Evolutionary conservation across 2,797 vertebrate species (phyloP).

Genomic region (Centropyge bicolor): DNA sequence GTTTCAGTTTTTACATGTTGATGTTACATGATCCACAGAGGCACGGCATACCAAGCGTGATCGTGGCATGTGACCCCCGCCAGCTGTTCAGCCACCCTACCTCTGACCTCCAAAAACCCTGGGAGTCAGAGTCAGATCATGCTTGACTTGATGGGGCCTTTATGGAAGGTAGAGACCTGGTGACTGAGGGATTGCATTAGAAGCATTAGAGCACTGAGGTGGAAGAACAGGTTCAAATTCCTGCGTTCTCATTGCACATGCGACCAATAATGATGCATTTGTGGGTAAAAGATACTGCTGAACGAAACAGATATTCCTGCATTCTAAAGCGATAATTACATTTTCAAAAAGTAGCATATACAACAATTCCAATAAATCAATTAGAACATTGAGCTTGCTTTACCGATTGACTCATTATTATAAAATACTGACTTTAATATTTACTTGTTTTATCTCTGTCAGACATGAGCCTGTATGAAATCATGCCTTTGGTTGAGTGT

Average conservation of each 20-base stretch:
- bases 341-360: neutral
- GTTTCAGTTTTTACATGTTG: slow-evolving; percentile 57
- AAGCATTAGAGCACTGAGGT: slow-evolving; percentile 21
- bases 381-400: too few species aligned
- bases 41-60: slow-evolving; percentile 56
- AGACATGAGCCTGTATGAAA: too few species aligned
- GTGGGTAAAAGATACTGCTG: neutral
- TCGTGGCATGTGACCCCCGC: slow-evolving; percentile 62
- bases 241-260: slow-evolving; percentile 8
- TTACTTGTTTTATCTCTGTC: too few species aligned
- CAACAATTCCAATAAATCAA: neutral
- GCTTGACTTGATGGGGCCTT: slow-evolving; percentile 49
- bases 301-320: neutral
- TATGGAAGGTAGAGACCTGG: slow-evolving; percentile 14
- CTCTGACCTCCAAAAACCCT: slow-evolving; percentile 47
- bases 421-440: too few species aligned
- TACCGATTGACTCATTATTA: too few species aligned
- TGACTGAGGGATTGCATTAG: slow-evolving; percentile 18
- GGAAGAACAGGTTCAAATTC: slow-evolving; percentile 42
- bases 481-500: too few species aligned
- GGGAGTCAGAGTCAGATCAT: slow-evolving; percentile 29
- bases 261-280: neutral
- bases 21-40: slow-evolving; percentile 57
- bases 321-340: neutral
- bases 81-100: slow-evolving; percentile 50